Conservation (phyloP, 2,888 invertebrate species). For the Protophormia terraenovae region DNA sequence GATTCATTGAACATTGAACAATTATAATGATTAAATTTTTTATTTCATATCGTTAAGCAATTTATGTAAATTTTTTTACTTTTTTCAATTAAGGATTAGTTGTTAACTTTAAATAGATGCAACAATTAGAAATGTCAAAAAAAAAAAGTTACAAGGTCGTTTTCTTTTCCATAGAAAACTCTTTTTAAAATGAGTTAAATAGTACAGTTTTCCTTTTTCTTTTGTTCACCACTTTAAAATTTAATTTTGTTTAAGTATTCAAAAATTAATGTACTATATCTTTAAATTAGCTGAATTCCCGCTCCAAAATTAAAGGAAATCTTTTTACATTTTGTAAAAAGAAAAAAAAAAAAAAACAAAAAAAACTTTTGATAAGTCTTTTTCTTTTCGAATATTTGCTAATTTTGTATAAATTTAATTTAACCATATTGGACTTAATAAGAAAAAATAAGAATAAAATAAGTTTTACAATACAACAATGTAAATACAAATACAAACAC, state of each 20-base stretch:
- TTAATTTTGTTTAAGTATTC: not conserved
- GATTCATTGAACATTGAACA: slow-evolving; percentile 16
- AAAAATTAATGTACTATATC: not conserved
- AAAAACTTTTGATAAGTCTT: not conserved
- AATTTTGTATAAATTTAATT: slow-evolving; percentile 53
- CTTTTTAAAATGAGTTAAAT: not conserved
- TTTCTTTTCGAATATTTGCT: slow-evolving; percentile 29
- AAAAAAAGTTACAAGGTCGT: not conserved
- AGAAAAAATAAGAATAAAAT: no score
- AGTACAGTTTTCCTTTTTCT: not conserved
- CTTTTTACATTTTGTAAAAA: not conserved
- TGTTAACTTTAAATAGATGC: not conserved
- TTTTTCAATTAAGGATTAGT: not conserved
- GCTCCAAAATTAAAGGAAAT: not conserved
- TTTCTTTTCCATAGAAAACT: not conserved
- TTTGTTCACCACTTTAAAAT: not conserved
- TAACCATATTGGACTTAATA: slow-evolving; percentile 6
- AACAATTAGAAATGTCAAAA: not conserved
- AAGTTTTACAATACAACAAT: not conserved
- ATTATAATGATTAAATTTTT: slow-evolving; percentile 27
- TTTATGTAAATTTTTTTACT: not conserved
- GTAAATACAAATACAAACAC: not conserved
- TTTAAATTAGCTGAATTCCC: not conserved
- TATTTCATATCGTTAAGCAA: not conserved
- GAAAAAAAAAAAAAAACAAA: not conserved